Evolutionary conservation across 2,113 vertebrate species (phyloP), one percentile per base, ranked within the genome.

Genomic region (Actenoides lindsayi): DNA sequence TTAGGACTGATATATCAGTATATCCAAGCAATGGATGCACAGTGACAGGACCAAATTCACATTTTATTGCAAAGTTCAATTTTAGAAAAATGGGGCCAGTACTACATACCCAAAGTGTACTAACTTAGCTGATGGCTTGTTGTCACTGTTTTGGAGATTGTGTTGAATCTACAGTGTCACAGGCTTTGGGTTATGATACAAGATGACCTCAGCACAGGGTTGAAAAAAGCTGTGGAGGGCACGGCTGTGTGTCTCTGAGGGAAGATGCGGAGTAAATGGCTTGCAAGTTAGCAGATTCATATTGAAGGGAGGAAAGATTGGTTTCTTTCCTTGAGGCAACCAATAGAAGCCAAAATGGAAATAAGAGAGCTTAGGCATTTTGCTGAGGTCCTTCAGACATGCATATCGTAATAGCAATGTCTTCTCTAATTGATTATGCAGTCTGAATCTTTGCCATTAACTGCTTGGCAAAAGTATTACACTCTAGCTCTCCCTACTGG

Each of bases 401-500:
- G 51, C 37, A 19, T 63, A 51, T 82, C 41, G 33, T 69, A 90
- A 68, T 31, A 93, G 64, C 74, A 93, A 30, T 64, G 21, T 60
- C 91, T 93, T 93, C 39, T 84, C 33, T 89, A 85, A 97, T 89
- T 94, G 92, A 96, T 96, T 95, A 92, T 94, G 80, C 68, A 94
- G 71, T 28, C 67, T 94, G 79, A 91, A 83, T 94, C 79, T 73
- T 87, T 90, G 87, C 67, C 50, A 81, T 96, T 94, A 95, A 94
- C 62, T n/a, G 46, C 50, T 77, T 94, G 69, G 44, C 69, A 77
- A 73, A 97, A 97, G 37, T 79, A 76, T 96, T 97, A 76, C 13
- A 0, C 97, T 93, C 95, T 96, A 95, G 96, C 96, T 96, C 97
- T 96, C 96, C 93, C 97, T 97, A 79, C 97, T 97, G 97, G 96